Evolutionary conservation across 2,888 invertebrate species (phyloP), one percentile per base, ranked within the genome.

Genomic region (Ceraclea dissimilis): DNA sequence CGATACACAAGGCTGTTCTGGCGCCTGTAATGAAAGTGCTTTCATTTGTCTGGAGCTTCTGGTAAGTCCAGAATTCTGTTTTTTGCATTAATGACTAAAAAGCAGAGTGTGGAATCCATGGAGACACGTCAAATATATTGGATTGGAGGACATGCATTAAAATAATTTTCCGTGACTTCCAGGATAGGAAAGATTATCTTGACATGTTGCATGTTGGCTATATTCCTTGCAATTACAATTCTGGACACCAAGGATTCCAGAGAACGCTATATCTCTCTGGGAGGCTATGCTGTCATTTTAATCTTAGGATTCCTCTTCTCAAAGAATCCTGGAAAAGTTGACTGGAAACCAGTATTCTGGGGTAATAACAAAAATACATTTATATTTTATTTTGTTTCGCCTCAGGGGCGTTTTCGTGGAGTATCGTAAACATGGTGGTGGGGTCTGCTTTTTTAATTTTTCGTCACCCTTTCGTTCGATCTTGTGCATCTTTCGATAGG

Each of bases 311-410:
- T 75, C 65, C 34, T 80, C 47, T 78, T 79, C 62, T 81, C 80
- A 1, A 74, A 73, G 60, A 49, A 71, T 74, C 2, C 70, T 75
- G 51, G 76, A 91, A 62, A 74, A 92, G 49, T 78, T 83, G 52
- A 87, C 90, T 0, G 68, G 88, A 13, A 65, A 79, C 10, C 93
- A 90, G 2, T 74, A 90, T 66, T 86, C 18, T 84, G 84, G 66
- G 96, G 95, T 0, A 72, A 94, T 20, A 65, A 82, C 19, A 26
- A 26, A 26, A 6, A n/a, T n/a, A n/a, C n/a, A n/a, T n/a, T n/a
- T n/a, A n/a, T 85, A 85, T n/a, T 83, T 79, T 66, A 39, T 83
- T 5, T 81, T 84, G 65, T 96, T 0, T n/a, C n/a, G n/a, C n/a
- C n/a, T n/a, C n/a, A n/a, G n/a, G n/a, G n/a, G n/a, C n/a, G n/a